Conservation (phyloP, 2,888 invertebrate species). For the Acrobasis suavella region DNA sequence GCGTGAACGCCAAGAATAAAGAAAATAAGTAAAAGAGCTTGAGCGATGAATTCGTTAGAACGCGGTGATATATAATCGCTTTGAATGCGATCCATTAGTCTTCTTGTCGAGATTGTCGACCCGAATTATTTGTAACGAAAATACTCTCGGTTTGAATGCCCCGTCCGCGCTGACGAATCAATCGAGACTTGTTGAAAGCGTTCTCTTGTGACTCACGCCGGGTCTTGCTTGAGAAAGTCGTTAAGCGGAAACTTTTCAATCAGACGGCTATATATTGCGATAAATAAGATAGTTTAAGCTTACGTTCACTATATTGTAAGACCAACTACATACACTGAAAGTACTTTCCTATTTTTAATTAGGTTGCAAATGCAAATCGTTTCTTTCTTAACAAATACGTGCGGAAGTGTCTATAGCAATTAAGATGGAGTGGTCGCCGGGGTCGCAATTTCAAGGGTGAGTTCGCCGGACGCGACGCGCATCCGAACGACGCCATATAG, state of each 20-base stretch:
- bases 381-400: slow-evolving; percentile 3
- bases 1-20: slow-evolving; percentile 40
- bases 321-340: neutral
- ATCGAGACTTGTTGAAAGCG: slow-evolving; percentile 26
- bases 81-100: slow-evolving; percentile 57
- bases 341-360: neutral
- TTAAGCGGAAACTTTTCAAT: neutral
- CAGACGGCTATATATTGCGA: neutral
- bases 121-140: slow-evolving; percentile 53
- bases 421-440: neutral
- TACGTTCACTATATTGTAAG: too few relatives aligned
- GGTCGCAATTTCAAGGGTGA: slow-evolving; percentile 15
- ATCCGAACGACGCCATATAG: neutral
- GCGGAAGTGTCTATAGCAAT: slow-evolving; percentile 4
- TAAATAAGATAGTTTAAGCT: too few relatives aligned
- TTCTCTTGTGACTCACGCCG: slow-evolving; percentile 23
- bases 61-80: slow-evolving; percentile 53
- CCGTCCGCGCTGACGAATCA: slow-evolving; percentile 27
- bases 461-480: neutral
- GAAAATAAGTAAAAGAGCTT: slow-evolving; percentile 43
- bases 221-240: neutral
- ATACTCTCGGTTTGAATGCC: slow-evolving; percentile 35
- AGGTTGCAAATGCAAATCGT: neutral
- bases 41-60: slow-evolving; percentile 53
- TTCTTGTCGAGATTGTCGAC: slow-evolving; percentile 51